Evolutionary conservation across 2,113 vertebrate species (phyloP).

Genomic region (Noturus placidus): DNA sequence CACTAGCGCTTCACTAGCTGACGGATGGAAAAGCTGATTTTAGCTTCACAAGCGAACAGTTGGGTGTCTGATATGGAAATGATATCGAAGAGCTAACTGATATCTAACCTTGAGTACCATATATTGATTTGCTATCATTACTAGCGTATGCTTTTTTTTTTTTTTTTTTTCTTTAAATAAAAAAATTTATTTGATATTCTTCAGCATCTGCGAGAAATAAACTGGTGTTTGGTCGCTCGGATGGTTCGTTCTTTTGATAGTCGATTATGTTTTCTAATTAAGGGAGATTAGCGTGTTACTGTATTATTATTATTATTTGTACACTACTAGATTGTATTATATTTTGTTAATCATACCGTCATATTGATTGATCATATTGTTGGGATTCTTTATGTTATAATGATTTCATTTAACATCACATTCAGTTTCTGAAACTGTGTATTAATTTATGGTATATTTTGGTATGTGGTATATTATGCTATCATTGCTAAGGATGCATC

Average conservation of each 20-base stretch:
- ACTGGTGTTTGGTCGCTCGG: neutral
- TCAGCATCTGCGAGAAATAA: conserved; percentile 7
- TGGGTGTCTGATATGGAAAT: conserved; percentile 17
- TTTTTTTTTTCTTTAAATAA: neutral
- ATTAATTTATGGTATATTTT: conserved; percentile 30
- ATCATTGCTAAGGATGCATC: conserved; percentile 1
- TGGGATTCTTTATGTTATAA: conserved; percentile 1
- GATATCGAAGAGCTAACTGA: conserved; percentile 18
- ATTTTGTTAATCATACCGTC: conserved; percentile 23
- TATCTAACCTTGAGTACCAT: conserved; percentile 24
- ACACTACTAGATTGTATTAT: conserved; percentile 40
- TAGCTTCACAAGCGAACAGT: neutral
- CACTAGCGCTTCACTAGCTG: conserved; percentile 15
- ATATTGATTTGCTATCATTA: conserved; percentile 31
- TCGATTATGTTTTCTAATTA: neutral
- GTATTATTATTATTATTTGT: conserved; percentile 1
- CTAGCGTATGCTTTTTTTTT: conserved; percentile 4
- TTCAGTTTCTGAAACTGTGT: conserved; percentile 16
- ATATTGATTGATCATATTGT: neutral
- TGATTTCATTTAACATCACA: conserved; percentile 23
- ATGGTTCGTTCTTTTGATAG: neutral
- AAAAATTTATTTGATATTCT: neutral
- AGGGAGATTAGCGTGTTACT: neutral
- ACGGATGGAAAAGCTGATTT: conserved; percentile 6
- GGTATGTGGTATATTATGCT: neutral